Conservation (phyloP, 64 coral and sea anemone species). For the Acropora yongei region DNA sequence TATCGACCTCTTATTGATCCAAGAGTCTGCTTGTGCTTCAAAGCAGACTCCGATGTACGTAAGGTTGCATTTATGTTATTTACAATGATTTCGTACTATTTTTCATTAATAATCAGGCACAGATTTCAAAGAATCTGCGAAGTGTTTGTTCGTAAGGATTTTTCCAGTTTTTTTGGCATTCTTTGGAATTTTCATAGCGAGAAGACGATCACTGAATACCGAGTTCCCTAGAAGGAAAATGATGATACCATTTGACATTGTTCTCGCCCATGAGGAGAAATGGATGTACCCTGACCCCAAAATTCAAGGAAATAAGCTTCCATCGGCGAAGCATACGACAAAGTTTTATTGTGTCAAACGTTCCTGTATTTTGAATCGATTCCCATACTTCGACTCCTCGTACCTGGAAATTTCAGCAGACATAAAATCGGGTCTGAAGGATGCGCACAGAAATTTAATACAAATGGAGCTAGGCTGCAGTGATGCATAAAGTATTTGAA, state of each 20-base stretch:
- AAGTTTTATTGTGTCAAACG: conserved; percentile 29
- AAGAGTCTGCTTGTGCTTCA: too few relatives aligned
- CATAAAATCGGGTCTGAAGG: background rate
- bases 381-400: conserved; percentile 51
- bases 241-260: conserved; percentile 40
- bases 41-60: too few relatives aligned
- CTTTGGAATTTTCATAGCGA: too few relatives aligned
- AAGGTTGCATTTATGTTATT: too few relatives aligned
- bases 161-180: too few relatives aligned
- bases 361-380: conserved; percentile 14
- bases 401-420: conserved; percentile 38
- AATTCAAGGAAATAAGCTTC: background rate
- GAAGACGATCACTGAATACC: too few relatives aligned
- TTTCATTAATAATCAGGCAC: too few relatives aligned
- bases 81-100: too few relatives aligned
- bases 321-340: background rate
- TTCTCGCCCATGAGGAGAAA: conserved; percentile 14
- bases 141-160: too few relatives aligned
- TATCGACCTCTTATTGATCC: too few relatives aligned
- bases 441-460: conserved; percentile 48
- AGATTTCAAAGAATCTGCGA: too few relatives aligned
- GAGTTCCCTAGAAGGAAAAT: conserved; percentile 44
- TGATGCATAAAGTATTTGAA: background rate
- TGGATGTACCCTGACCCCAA: background rate
- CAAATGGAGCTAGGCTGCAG: conserved; percentile 15